Evolutionary conservation across 2,113 vertebrate genomes (phyloP), one percentile per base, ranked within the genome.

Genomic region (Sebastes schlegelii): DNA sequence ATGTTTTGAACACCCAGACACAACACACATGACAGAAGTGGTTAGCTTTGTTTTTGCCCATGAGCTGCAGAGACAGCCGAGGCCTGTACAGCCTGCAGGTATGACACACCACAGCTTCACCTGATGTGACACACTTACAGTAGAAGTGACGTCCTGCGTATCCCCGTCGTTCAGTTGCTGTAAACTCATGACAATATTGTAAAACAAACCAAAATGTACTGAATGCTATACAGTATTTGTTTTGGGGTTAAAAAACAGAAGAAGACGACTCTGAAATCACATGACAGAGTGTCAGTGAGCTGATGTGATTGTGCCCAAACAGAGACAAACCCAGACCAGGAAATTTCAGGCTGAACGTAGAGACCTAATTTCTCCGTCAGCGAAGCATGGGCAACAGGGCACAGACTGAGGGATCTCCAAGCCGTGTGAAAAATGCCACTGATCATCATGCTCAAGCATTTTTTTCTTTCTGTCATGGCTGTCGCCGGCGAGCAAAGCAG

Each of bases 341-440:
- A 85, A 54, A 83, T 86, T 87, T 87, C 66, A 65, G 64, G 70
- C 68, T 75, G 73, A 89, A 89, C 62, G 52, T 17, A 46, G 79
- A 70, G 77, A 80, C 86, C 89, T 91, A 70, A 90, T 91, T 91
- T 88, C 87, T 89, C 51, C 82, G 71, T 91, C 89, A 89, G 83
- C 48, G 78, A 79, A 77, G 75, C 87, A 60, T 61, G 71, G 82
- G 86, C 89, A 88, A 82, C 87, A 74, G 90, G 86, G 77, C 81
- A 80, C 86, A 92, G 77, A 76, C 74, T 82, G 80, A 91, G 88
- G 90, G 87, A 92, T 90, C 82, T 89, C 83, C 55, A 62, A 92
- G 90, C 85, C 77, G 82, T 92, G 93, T 92, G 89, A 93, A 93
- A 93, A 93, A 93, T 84, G 91, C 89, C 91, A 91, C 88, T 82